A percentile compares a stretch with the other conserved stretches of the same genome.
Conservation (phyloP, 2,888 invertebrate species). For the Tiliacea aurago region DNA sequence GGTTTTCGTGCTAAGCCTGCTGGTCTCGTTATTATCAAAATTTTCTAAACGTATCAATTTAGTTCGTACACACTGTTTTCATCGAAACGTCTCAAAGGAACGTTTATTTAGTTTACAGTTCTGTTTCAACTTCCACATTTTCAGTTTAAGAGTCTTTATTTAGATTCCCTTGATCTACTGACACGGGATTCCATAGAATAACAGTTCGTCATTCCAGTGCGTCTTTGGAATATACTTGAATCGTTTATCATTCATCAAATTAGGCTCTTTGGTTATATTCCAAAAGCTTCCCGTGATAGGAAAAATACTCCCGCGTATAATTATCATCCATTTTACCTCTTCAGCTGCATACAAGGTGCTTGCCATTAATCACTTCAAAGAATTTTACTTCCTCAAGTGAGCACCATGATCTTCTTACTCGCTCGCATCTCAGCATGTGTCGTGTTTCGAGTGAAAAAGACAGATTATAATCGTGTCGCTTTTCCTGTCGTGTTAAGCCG, state of each 20-base stretch:
- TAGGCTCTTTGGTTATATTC: slow-evolving; percentile 5
- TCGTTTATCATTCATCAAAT: slow-evolving; percentile 30
- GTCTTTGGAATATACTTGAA: slow-evolving; percentile 17
- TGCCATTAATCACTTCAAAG: not conserved
- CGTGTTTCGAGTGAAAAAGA: slow-evolving; percentile 1
- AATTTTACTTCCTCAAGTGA: not conserved
- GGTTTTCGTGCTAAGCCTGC: too few relatives aligned
- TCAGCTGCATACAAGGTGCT: not conserved
- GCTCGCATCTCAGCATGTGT: slow-evolving; percentile 10
- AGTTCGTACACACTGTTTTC: not conserved
- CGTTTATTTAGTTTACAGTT: slow-evolving; percentile 10
- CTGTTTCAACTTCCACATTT: slow-evolving; percentile 18
- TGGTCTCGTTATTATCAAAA: not conserved
- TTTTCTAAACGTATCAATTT: slow-evolving; percentile 8
- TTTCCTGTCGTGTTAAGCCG: slow-evolving; percentile 60
- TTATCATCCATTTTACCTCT: not conserved
- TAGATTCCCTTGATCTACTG: slow-evolving; percentile 21
- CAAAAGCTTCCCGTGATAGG: not conserved
- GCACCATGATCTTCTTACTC: slow-evolving; percentile 22
- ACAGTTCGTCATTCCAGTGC: slow-evolving; percentile 10
- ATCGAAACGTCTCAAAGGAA: not conserved
- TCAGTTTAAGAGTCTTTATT: slow-evolving; percentile 11
- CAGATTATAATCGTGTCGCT: slow-evolving; percentile 8
- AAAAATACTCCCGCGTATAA: not conserved
- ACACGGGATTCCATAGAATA: slow-evolving; percentile 9